Percentiles rank a stretch among this genome's conserved stretches.
These are phyloP conservation scores for Notodonta dromedarius DNA, from an alignment of 2,888 invertebrate species.

Conservation along the genomic window DNA sequence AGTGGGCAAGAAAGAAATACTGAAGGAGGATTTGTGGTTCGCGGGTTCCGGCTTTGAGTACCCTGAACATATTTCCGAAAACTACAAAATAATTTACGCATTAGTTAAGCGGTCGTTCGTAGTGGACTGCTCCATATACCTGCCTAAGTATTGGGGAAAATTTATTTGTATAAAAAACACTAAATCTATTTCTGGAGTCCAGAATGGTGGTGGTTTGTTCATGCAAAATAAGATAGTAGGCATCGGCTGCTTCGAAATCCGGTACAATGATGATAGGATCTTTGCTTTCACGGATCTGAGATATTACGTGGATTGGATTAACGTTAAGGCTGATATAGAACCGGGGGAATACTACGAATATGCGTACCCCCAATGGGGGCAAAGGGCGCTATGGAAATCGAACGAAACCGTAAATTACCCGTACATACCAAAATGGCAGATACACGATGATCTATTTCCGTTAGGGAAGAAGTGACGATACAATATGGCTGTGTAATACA, in stretches of 20 bases:
- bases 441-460: not conserved
- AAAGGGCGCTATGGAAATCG: too few species aligned
- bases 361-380: constrained; percentile 6
- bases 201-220: constrained; percentile 2
- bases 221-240: not conserved
- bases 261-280: constrained; percentile 35
- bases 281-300: constrained; percentile 37
- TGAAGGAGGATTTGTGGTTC: constrained; percentile 3
- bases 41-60: constrained; percentile 40
- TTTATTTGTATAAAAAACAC: constrained; percentile 43
- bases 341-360: constrained; percentile 4
- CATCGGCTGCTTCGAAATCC: constrained; percentile 1
- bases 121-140: constrained; percentile 16
- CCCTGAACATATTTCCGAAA: constrained; percentile 33
- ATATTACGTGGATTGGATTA: not conserved
- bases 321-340: not conserved
- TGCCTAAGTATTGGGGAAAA: constrained; percentile 49
- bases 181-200: not conserved
- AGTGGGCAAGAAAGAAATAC: not conserved
- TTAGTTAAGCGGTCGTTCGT: not conserved
- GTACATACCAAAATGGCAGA: not conserved
- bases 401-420: not conserved
- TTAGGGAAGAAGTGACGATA: not conserved
- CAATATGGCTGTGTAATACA: too few species aligned
- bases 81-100: constrained; percentile 25